These are phyloP conservation scores for Corapipo altera DNA, from an alignment of 2,113 vertebrate genomes.

Conservation along the genomic window DNA sequence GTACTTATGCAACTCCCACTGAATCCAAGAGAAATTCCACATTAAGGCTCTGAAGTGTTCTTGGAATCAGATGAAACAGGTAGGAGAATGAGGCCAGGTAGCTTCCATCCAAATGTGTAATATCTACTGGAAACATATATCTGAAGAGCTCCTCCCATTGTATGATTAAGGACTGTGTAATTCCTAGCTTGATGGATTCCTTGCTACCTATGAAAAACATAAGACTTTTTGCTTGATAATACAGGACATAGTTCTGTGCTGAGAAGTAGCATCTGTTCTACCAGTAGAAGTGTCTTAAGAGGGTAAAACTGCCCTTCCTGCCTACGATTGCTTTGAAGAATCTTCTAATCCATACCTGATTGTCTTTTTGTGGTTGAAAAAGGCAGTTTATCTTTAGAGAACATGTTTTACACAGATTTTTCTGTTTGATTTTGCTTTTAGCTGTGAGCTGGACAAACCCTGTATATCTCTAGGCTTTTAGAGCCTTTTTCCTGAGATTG, in stretches of 20 bases:
- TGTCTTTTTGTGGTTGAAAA: background rate
- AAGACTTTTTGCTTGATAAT: background rate
- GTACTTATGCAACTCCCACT: background rate
- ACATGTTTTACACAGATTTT: background rate
- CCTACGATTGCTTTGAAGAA: background rate
- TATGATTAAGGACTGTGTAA: background rate
- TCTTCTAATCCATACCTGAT: background rate
- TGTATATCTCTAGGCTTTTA: background rate
- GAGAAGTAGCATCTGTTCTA: background rate
- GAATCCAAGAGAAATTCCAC: slow-evolving; percentile 4
- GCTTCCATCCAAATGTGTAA: background rate
- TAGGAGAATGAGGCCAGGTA: background rate
- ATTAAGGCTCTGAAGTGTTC: background rate
- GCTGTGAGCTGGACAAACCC: background rate
- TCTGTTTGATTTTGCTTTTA: background rate
- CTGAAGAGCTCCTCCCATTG: background rate
- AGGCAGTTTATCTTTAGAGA: background rate
- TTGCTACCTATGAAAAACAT: background rate
- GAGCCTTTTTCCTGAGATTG: background rate
- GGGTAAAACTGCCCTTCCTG: background rate
- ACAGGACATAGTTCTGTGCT: background rate
- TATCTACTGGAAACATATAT: background rate
- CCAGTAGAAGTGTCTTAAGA: background rate
- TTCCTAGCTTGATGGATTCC: background rate
- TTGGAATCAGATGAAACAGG: background rate